Evolutionary conservation across 2,113 vertebrate species (phyloP), one percentile per base, ranked within the genome.

Genomic region (Solenodon paradoxus): DNA sequence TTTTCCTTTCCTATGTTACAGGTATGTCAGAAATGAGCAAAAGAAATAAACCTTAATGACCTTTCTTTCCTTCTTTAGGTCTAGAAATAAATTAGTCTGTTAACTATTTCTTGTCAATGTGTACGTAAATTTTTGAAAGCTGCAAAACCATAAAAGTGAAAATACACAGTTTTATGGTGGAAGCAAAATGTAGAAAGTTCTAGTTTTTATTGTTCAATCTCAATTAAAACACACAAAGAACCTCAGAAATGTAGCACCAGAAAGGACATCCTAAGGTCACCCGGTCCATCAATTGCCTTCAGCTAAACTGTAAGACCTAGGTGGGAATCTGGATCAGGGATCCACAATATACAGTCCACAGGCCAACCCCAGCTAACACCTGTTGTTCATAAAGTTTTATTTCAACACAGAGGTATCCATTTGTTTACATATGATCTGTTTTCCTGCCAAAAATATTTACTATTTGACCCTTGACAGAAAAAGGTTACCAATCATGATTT

Each of bases 371-470:
- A 53, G 38, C 22, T 84, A 22, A 81, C 38, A 7, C 10, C 64
- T 71, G 51, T 22, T 64, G 82, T 88, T 71, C 40, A 83, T 51
- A 45, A 90, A 71, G 61, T 90, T 42, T 90, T 55, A 64, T 7
- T 17, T 32, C 53, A 89, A 71, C 40, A 93, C 42, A 49, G 51
- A 17, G 35, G 35, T 9, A 32, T 26, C 72, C 40, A 51, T 49
- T 17, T 30, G 40, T 66, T 66, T 90, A 57, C 5, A 35, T 83
- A 59, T 2, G 9, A 57, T 51, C 47, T 81, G 2, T 69, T 83
- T 61, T 55, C 71, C 66, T 40, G 4, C 61, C 38, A 49, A 74
- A 96, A 97, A 55, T 80, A 81, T 69, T 95, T 64, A 90, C 51
- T 84, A 20, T 45, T 79, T 30, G 28, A 2, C 2, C 35, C 45